phyloP scores from a whole-genome alignment of 2,888 invertebrate genomes.

The Epinotia demarniana region DNA sequence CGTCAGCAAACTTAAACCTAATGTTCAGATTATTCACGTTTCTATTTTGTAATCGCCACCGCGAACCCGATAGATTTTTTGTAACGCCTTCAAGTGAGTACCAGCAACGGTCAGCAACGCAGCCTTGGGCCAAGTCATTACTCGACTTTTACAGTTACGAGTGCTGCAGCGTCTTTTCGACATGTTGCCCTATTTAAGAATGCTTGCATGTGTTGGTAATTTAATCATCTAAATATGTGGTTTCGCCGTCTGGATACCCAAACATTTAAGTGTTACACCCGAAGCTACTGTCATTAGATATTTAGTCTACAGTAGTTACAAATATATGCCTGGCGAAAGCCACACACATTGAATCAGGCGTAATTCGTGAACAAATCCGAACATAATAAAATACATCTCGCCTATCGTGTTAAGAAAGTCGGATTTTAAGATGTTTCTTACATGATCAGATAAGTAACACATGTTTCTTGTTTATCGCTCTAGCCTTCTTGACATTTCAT shows the following conservation, averaged over 20 bases:
- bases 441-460: no score
- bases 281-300: not conserved
- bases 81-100: constrained; percentile 58
- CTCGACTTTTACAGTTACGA: constrained; percentile 62
- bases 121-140: constrained; percentile 67
- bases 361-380: no score
- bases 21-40: not conserved
- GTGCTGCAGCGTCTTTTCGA: constrained; percentile 60
- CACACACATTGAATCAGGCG: no score
- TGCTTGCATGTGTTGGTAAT: constrained; percentile 4
- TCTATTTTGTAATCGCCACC: not conserved
- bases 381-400: no score
- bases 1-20: not conserved
- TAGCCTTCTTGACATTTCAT: no score
- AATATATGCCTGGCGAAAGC: no score
- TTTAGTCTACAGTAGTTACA: no score
- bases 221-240: constrained; percentile 7
- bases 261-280: not conserved
- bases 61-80: constrained; percentile 21
- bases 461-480: no score
- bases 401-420: no score
- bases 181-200: constrained; percentile 31
- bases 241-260: not conserved
- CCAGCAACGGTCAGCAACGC: constrained; percentile 61
- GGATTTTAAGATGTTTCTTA: no score